A percentile compares a stretch with the other conserved stretches of the same genome.
phyloP scores from a whole-genome alignment of 1,140 invertebrate genomes.

The Hermetia illucens region DNA sequence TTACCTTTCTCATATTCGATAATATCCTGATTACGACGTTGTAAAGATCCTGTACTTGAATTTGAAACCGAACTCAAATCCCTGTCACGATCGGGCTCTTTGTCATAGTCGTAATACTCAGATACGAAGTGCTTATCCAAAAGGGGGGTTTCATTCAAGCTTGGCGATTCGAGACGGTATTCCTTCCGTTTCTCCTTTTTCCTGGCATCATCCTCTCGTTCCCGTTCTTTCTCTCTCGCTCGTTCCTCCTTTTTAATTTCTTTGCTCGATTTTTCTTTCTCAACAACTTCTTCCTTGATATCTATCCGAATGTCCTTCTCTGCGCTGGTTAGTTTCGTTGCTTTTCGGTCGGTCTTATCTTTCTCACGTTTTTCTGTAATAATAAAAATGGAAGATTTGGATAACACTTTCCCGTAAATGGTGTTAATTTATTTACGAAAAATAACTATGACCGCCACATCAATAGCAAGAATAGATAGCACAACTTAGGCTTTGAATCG shows the following conservation, averaged over 20 bases:
- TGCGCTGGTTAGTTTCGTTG: constrained; percentile 3
- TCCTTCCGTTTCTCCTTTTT: constrained; percentile 26
- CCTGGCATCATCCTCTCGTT: constrained; percentile 22
- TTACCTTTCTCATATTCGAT: constrained; percentile 39
- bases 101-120: constrained; percentile 3
- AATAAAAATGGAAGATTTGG: too few species aligned
- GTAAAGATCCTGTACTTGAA: constrained; percentile 30
- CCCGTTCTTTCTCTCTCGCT: constrained; percentile 4
- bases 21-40: constrained; percentile 29
- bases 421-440: too few species aligned
- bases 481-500: too few species aligned
- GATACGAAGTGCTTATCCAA: background rate
- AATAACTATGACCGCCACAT: too few species aligned
- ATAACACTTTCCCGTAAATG: too few species aligned
- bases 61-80: constrained; percentile 30
- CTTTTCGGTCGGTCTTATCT: constrained; percentile 4
- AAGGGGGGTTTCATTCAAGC: background rate
- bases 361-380: constrained; percentile 12
- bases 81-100: constrained; percentile 18
- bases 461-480: too few species aligned
- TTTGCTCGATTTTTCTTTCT: constrained; percentile 11
- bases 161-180: constrained; percentile 1
- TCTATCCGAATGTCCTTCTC: background rate
- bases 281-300: background rate
- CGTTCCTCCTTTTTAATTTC: constrained; percentile 11